phyloP scores from a whole-genome alignment of 2,888 invertebrate species.

The Linnaemya tessellans region DNA sequence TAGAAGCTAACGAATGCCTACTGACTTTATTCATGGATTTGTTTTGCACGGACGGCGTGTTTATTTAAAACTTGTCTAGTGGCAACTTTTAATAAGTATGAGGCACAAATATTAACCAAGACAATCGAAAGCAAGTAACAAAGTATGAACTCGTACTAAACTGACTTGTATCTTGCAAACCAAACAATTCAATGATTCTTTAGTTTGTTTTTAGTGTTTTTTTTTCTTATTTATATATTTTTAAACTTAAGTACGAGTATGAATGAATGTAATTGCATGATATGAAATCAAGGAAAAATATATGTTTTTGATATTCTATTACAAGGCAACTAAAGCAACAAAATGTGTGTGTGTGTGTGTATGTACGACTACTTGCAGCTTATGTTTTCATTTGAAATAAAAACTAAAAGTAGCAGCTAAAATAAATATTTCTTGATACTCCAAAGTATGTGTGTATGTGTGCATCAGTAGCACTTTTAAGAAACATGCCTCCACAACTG shows the following conservation, averaged over 20 bases:
- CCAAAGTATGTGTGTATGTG: neutral
- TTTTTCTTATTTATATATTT: neutral
- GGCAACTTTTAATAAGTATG: slow-evolving; percentile 41
- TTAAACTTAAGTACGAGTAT: slow-evolving; percentile 7
- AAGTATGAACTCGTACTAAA: slow-evolving; percentile 5
- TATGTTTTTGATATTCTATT: slow-evolving; percentile 65
- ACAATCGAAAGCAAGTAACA: slow-evolving; percentile 7
- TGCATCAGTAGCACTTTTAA: neutral
- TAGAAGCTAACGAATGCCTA: slow-evolving; percentile 22
- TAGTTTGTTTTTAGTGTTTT: slow-evolving; percentile 26
- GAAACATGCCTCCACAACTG: slow-evolving; percentile 31
- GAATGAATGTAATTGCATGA: slow-evolving; percentile 54
- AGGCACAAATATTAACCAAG: slow-evolving; percentile 49
- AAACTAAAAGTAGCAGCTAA: slow-evolving; percentile 3
- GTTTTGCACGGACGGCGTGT: slow-evolving; percentile 5
- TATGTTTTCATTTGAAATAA: slow-evolving; percentile 3
- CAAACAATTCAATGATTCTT: slow-evolving; percentile 57
- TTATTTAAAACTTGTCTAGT: slow-evolving; percentile 61
- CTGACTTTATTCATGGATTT: slow-evolving; percentile 19
- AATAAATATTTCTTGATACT: slow-evolving; percentile 18
- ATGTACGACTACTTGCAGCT: slow-evolving; percentile 26
- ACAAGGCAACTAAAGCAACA: slow-evolving; percentile 61
- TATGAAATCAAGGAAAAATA: slow-evolving; percentile 63
- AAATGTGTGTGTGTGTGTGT: too few species aligned
- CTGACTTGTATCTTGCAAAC: neutral